A percentile compares a stretch with the other conserved stretches of the same genome.
Conservation (phyloP, 2,113 vertebrate species). For the Hylia prasina region DNA sequence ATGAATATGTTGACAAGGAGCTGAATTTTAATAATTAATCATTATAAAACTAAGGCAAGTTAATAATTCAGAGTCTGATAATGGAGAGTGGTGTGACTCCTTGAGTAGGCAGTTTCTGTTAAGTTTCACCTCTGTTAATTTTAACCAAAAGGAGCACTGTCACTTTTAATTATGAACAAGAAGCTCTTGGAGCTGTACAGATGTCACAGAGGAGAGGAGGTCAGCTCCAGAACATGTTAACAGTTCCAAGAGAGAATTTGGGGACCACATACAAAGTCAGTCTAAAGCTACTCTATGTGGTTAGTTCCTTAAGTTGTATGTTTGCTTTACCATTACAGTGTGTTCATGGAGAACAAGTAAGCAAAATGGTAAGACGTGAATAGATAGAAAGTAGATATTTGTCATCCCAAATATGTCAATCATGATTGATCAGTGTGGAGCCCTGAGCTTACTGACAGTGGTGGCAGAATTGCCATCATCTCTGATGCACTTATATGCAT, state of each 20-base stretch:
- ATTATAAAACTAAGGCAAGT: slow-evolving; percentile 62
- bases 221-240: not conserved
- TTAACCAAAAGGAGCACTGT: slow-evolving; percentile 43
- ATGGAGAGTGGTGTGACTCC: slow-evolving; percentile 38
- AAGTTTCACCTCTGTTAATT: slow-evolving; percentile 58
- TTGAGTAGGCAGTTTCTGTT: slow-evolving; percentile 44
- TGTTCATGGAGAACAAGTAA: not conserved
- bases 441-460: not conserved
- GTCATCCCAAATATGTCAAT: not conserved
- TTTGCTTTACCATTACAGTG: not conserved
- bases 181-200: not conserved
- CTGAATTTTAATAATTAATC: slow-evolving; percentile 73
- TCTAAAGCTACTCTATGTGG: not conserved
- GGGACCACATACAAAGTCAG: not conserved
- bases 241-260: not conserved
- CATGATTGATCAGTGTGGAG: not conserved
- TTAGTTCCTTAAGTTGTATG: not conserved
- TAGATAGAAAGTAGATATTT: not conserved
- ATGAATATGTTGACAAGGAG: slow-evolving; percentile 61
- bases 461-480: not conserved
- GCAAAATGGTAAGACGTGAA: not conserved
- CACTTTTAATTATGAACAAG: slow-evolving; percentile 16
- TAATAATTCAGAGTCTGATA: slow-evolving; percentile 59
- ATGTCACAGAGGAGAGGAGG: not conserved
- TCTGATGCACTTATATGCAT: not conserved